phyloP scores from a whole-genome alignment of 2,888 invertebrate species.

The Ligdia adustata region DNA sequence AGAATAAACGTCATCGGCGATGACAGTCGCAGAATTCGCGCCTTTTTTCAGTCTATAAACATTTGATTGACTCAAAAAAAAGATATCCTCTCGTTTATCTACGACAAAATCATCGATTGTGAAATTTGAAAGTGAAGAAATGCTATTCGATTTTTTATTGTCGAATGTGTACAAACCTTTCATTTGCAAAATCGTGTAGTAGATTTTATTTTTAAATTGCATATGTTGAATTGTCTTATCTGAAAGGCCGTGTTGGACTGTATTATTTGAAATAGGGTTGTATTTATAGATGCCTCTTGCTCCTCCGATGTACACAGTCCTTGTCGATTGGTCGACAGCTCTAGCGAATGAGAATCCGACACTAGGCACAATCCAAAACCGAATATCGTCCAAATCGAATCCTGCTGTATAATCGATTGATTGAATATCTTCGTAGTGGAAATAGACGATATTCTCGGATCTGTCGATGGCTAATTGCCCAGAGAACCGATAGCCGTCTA shows the following conservation, averaged over 20 bases:
- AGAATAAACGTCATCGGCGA: slow-evolving; percentile 56
- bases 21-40: slow-evolving; percentile 45
- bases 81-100: slow-evolving; percentile 59
- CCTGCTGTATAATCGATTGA: slow-evolving; percentile 54
- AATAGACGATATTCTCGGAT: slow-evolving; percentile 57
- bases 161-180: slow-evolving; percentile 54
- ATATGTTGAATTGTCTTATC: slow-evolving; percentile 65
- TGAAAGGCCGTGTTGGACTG: slow-evolving; percentile 46
- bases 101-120: slow-evolving; percentile 65
- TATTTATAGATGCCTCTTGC: slow-evolving; percentile 58
- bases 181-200: slow-evolving; percentile 52
- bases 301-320: slow-evolving; percentile 60
- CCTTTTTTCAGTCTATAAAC: slow-evolving; percentile 56
- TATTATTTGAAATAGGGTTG: slow-evolving; percentile 45
- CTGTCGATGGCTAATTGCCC: slow-evolving; percentile 67
- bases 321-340: slow-evolving; percentile 56
- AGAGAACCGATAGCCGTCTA: slow-evolving; percentile 52
- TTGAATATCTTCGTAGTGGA: slow-evolving; percentile 55
- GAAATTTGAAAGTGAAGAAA: slow-evolving; percentile 50
- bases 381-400: slow-evolving; percentile 57
- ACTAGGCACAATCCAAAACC: slow-evolving; percentile 48
- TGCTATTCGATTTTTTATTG: slow-evolving; percentile 46
- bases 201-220: slow-evolving; percentile 59
- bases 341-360: slow-evolving; percentile 62
- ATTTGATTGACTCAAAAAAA: slow-evolving; percentile 56